phyloP scores from a whole-genome alignment of 1,140 invertebrate species.

The Drosophila sucinea region DNA sequence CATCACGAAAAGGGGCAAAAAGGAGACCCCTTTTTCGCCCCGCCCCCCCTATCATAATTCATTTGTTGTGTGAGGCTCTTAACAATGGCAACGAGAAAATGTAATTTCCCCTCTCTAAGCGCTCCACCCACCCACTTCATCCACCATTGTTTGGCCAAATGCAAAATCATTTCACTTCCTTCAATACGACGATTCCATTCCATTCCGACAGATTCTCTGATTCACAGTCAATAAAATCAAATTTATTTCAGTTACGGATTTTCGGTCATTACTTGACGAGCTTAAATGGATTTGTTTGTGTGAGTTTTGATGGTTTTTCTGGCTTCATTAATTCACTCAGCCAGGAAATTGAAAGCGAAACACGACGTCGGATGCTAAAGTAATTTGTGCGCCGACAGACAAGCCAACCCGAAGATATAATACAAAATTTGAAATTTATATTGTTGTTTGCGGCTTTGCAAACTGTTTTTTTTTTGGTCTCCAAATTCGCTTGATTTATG shows the following conservation, averaged over 20 bases:
- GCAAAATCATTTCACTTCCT: constrained; percentile 37
- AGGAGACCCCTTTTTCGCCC: constrained; percentile 36
- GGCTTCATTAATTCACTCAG: constrained; percentile 52
- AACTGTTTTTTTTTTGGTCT: too few relatives aligned
- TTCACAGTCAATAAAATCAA: constrained; percentile 78
- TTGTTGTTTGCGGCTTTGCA: neutral
- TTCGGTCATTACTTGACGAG: constrained; percentile 64
- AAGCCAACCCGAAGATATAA: neutral
- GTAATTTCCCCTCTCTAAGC: constrained; percentile 54
- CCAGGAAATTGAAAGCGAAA: constrained; percentile 70
- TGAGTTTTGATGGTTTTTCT: constrained; percentile 48
- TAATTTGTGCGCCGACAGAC: neutral
- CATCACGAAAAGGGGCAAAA: constrained; percentile 36
- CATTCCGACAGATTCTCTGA: constrained; percentile 28
- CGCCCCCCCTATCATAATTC: constrained; percentile 64
- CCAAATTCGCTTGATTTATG: neutral
- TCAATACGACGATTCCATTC: neutral
- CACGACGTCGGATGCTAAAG: constrained; percentile 2
- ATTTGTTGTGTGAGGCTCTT: constrained; percentile 34
- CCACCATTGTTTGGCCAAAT: constrained; percentile 60
- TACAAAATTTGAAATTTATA: neutral
- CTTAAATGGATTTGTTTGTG: constrained; percentile 53
- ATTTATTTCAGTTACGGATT: constrained; percentile 74
- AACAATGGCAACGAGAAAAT: constrained; percentile 50
- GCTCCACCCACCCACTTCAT: neutral